Conservation (phyloP, 1,140 invertebrate species). For the Heliconius hewitsoni region DNA sequence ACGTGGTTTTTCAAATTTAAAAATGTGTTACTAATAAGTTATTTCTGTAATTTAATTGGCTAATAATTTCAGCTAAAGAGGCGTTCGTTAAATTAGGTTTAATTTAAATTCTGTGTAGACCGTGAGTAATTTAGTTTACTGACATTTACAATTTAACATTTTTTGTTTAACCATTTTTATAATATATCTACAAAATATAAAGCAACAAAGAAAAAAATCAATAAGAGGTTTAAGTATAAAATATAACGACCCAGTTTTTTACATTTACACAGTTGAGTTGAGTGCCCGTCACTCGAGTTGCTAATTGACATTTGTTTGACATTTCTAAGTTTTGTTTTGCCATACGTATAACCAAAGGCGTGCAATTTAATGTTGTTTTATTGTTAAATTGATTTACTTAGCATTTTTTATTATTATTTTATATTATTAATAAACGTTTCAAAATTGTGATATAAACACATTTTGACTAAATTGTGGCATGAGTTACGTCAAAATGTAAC, state of each 20-base stretch:
- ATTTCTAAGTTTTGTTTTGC: slow-evolving; percentile 27
- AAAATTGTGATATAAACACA: neutral
- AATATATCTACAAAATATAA: slow-evolving; percentile 1
- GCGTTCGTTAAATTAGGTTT: too few relatives aligned
- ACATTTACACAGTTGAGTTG: slow-evolving; percentile 11
- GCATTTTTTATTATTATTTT: neutral
- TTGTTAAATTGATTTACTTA: neutral
- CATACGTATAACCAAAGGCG: neutral
- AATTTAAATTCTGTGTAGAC: too few relatives aligned
- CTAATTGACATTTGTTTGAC: slow-evolving; percentile 40
- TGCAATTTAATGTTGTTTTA: neutral
- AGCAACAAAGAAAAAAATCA: neutral
- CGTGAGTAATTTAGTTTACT: too few relatives aligned
- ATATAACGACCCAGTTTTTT: slow-evolving; percentile 34
- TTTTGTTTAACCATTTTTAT: neutral
- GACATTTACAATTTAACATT: too few relatives aligned
- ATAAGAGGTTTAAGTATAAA: neutral
- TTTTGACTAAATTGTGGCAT: neutral
- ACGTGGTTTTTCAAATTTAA: neutral
- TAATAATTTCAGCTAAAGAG: too few relatives aligned
- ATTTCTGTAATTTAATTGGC: too few relatives aligned
- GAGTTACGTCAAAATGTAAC: too few relatives aligned
- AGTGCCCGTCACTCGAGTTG: slow-evolving; percentile 25
- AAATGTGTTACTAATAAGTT: too few relatives aligned
- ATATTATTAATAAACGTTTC: neutral